A percentile compares a stretch with the other conserved stretches of the same genome.
These are phyloP conservation scores for Mechanitis messenoides DNA, from an alignment of 2,888 invertebrate genomes.

Conservation along the genomic window DNA sequence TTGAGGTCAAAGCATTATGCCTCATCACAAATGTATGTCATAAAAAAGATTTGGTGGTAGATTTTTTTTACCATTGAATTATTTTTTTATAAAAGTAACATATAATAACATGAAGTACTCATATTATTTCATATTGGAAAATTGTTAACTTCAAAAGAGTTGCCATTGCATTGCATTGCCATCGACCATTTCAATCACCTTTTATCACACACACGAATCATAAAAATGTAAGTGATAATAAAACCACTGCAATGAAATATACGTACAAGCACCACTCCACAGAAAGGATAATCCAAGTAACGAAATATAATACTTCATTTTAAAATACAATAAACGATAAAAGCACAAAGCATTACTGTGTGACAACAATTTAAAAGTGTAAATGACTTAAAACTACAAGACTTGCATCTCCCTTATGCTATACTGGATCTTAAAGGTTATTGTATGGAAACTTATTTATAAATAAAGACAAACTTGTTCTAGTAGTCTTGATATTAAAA, in stretches of 20 bases:
- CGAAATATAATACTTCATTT: conserved; percentile 27
- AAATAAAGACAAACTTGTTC: not conserved
- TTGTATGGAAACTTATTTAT: not conserved
- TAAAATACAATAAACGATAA: conserved; percentile 9
- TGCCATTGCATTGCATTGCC: too few relatives aligned
- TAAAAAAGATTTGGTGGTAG: too few relatives aligned
- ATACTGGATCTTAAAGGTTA: conserved; percentile 66
- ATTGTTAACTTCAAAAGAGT: too few relatives aligned
- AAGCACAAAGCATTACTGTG: conserved; percentile 21
- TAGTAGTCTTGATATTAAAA: too few relatives aligned
- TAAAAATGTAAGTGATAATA: too few relatives aligned
- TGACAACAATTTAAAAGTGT: conserved; percentile 9
- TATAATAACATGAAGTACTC: too few relatives aligned
- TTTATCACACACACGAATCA: too few relatives aligned
- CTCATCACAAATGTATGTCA: not conserved
- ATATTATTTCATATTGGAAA: too few relatives aligned
- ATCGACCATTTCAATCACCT: too few relatives aligned
- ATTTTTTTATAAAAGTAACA: too few relatives aligned
- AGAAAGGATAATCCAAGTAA: conserved; percentile 21
- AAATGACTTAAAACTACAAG: conserved; percentile 27
- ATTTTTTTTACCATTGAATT: too few relatives aligned
- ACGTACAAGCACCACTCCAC: conserved; percentile 22
- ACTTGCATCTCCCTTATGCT: conserved; percentile 39
- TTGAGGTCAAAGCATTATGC: not conserved
- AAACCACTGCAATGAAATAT: too few relatives aligned